A percentile compares a stretch with the other conserved stretches of the same genome.
These are phyloP conservation scores for Leptinotarsa defecta DNA, from an alignment of 1,140 invertebrate genomes.

Conservation along the genomic window DNA sequence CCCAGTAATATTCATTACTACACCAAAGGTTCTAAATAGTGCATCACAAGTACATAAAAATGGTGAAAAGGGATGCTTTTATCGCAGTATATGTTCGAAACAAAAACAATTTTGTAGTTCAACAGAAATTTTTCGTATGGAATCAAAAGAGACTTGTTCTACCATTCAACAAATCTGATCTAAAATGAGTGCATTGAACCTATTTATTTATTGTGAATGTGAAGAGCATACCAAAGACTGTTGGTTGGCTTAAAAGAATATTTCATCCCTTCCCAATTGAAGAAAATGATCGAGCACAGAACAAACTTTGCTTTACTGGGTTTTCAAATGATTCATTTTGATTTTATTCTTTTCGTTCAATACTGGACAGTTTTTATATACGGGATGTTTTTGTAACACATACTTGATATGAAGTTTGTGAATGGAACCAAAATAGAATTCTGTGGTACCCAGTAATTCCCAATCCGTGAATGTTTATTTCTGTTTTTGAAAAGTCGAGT, in stretches of 20 bases:
- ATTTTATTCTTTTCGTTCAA: background rate
- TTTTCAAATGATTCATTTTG: background rate
- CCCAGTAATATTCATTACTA: too few species aligned
- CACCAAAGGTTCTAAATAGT: too few species aligned
- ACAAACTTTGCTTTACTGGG: background rate
- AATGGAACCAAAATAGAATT: background rate
- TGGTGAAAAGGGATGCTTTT: too few species aligned
- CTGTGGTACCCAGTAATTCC: background rate
- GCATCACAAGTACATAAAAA: too few species aligned
- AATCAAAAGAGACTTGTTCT: background rate
- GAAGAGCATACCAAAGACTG: slow-evolving; percentile 53
- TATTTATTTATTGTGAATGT: slow-evolving; percentile 51
- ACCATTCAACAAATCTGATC: slow-evolving; percentile 5
- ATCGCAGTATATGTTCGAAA: too few species aligned
- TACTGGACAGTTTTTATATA: slow-evolving; percentile 3
- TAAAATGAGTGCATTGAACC: slow-evolving; percentile 25
- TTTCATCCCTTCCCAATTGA: slow-evolving; percentile 19
- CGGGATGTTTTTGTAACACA: background rate
- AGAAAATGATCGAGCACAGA: background rate
- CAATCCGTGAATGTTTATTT: background rate
- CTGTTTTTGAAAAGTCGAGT: background rate
- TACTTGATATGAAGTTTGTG: background rate
- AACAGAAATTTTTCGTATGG: background rate
- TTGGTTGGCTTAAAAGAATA: slow-evolving; percentile 48
- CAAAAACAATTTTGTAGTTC: too few species aligned